Base-by-base conservation (phyloP, 2,797 vertebrate species). In the Cheirogaleus major region DNA sequence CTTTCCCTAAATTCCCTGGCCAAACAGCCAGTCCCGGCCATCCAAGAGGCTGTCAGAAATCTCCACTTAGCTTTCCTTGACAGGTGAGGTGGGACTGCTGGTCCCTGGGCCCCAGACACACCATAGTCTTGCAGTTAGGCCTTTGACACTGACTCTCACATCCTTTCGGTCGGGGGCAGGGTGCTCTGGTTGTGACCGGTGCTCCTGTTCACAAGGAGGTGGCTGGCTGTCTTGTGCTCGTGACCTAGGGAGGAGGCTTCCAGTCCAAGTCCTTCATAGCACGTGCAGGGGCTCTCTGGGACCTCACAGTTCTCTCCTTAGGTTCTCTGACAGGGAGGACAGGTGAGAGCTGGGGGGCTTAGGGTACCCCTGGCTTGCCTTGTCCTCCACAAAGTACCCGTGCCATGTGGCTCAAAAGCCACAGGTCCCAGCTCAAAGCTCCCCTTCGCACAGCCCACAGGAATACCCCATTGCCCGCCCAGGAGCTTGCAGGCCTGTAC, bases 1-100 rank as follows among this genome's bases (percentile, higher is more conserved):
- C 86, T 78, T 97, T 90, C 45, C 67, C 27, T 94, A 76, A 91
- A 38, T 93, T 89, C 72, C 76, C 30, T 84, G 45, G 89, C 80
- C 78, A 67, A 92, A 85, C 18, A 14, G 79, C 63, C 69, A 75
- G 25, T 85, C 89, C 88, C 48, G 55, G 25, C 5, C 27, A 81
- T 78, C 89, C 95, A 80, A 84, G 69, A 96, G 73, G 22, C 63
- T 81, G 80, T 90, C 63, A 59, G 55, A 78, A 83, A 43, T 93
- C 22, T 69, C 80, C 61, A 63, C 73, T 92, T 92, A 55, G 52
- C 57, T 91, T 88, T 93, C 70, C 11, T 9, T 80, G 92, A 89
- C 79, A 86, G 76, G 85, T 90, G 89, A 65, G 67, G 27, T 35
- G 32, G n/a, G 23, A 41, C 12, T 50, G 63, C 80, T 67, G 32